phyloP scores from a whole-genome alignment of 2,888 invertebrate species.

The Tetragnatha montana region DNA sequence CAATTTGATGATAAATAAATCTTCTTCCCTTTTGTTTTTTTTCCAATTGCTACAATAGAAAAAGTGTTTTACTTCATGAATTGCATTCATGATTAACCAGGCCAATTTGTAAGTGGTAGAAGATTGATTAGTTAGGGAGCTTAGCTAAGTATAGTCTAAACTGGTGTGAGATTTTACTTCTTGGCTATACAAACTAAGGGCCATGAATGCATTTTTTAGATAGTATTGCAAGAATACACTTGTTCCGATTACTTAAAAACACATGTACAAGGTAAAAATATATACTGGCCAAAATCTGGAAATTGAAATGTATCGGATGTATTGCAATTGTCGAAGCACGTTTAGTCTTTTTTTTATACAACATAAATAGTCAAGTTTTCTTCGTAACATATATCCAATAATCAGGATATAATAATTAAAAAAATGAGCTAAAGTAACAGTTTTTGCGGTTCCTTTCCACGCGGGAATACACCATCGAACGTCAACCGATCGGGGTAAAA shows the following conservation, averaged over 20 bases:
- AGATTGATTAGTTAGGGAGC: neutral
- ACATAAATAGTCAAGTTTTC: neutral
- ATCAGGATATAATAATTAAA: neutral
- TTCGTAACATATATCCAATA: neutral
- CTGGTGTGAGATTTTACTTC: neutral
- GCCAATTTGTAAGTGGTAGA: neutral
- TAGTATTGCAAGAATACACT: neutral
- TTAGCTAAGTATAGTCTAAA: neutral
- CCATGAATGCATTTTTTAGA: neutral
- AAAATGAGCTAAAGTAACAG: neutral
- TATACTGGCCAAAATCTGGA: conserved; percentile 1
- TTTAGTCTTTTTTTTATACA: neutral
- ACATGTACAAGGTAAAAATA: neutral
- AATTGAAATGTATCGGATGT: neutral
- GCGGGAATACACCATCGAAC: neutral
- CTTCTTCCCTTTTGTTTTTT: too few relatives aligned
- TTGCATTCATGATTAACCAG: neutral
- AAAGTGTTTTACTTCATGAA: too few relatives aligned
- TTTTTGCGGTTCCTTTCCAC: neutral
- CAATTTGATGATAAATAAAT: too few relatives aligned
- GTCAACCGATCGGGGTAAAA: neutral
- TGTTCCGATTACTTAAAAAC: neutral
- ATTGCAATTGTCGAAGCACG: neutral
- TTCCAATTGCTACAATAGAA: too few relatives aligned
- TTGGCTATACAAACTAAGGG: neutral